Conservation (phyloP, 2,888 invertebrate genomes). For the Cataglyphis cursor region DNA sequence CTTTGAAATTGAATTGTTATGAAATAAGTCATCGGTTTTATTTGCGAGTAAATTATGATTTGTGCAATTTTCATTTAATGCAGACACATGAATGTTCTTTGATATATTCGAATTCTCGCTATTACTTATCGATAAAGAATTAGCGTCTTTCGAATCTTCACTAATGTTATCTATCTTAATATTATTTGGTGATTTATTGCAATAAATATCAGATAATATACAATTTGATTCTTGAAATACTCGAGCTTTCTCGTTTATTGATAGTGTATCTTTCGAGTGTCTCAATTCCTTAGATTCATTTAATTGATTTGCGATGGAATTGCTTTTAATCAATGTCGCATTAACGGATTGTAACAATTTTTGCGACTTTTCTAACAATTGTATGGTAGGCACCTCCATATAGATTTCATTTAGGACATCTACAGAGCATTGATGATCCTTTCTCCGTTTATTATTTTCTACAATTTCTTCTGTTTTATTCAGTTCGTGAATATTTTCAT, state of each 20-base stretch:
- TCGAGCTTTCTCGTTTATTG: slow-evolving; percentile 50
- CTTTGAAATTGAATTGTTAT: slow-evolving; percentile 40
- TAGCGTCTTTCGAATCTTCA: slow-evolving; percentile 41
- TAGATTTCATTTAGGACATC: slow-evolving; percentile 47
- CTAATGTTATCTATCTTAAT: background rate
- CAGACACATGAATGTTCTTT: slow-evolving; percentile 71
- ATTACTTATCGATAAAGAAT: slow-evolving; percentile 49
- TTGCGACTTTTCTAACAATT: slow-evolving; percentile 86
- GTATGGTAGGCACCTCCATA: slow-evolving; percentile 78
- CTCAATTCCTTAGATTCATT: slow-evolving; percentile 77
- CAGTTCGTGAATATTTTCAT: background rate
- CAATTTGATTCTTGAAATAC: slow-evolving; percentile 41
- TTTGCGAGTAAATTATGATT: slow-evolving; percentile 68
- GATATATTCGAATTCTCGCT: slow-evolving; percentile 61
- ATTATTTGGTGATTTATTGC: slow-evolving; percentile 9
- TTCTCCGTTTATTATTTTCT: background rate
- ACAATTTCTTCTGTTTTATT: background rate
- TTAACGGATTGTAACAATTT: slow-evolving; percentile 86
- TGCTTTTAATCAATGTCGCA: slow-evolving; percentile 86
- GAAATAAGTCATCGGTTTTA: slow-evolving; percentile 23
- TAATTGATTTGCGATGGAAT: slow-evolving; percentile 82
- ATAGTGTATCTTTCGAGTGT: slow-evolving; percentile 62
- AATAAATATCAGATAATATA: slow-evolving; percentile 18
- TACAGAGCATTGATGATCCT: slow-evolving; percentile 1
- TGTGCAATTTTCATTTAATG: slow-evolving; percentile 75